A percentile compares a stretch with the other conserved stretches of the same genome.
phyloP scores from a whole-genome alignment of 2,888 invertebrate genomes.

The Tenthredo scrophulariae region DNA sequence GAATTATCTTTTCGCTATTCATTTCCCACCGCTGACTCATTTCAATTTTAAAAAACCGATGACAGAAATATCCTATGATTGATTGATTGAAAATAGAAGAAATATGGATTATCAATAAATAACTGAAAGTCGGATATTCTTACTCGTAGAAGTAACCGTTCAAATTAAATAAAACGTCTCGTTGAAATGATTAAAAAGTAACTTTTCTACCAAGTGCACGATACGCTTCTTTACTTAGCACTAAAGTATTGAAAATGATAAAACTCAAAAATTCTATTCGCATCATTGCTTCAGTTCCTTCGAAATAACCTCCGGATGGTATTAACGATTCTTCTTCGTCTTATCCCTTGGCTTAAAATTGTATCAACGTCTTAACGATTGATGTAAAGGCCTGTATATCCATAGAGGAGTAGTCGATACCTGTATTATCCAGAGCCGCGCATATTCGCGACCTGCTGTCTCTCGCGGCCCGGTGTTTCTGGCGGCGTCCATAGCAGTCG shows the following conservation, averaged over 20 bases:
- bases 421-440: constrained; percentile 15
- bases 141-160: background rate
- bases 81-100: no score
- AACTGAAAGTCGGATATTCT: background rate
- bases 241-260: background rate
- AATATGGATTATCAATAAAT: no score
- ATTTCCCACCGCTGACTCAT: background rate
- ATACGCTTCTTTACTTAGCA: background rate
- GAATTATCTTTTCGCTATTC: constrained; percentile 14
- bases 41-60: background rate
- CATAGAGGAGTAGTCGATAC: constrained; percentile 19
- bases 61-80: no score
- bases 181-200: no score
- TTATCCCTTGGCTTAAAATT: no score
- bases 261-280: background rate
- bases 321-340: background rate
- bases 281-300: background rate
- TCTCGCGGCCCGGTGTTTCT: constrained; percentile 8
- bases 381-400: background rate
- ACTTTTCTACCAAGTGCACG: no score
- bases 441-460: background rate
- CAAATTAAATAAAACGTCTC: background rate
- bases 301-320: constrained; percentile 17
- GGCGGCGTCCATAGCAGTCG: background rate
- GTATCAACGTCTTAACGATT: background rate